Evolutionary conservation across 2,888 invertebrate genomes (phyloP).

Genomic region (Lumbricus terrestris): DNA sequence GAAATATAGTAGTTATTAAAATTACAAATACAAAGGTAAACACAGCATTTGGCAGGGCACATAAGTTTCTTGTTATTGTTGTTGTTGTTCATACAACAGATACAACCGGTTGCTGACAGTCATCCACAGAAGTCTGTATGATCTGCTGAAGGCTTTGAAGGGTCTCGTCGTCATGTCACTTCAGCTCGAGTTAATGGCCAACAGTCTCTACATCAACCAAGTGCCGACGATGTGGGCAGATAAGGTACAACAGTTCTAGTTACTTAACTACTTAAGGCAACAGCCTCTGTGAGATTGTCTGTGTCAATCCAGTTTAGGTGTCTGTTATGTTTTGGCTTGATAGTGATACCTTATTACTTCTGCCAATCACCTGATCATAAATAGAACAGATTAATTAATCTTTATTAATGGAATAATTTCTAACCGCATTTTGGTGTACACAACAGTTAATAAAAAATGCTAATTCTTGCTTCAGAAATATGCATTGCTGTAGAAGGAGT

Average conservation of each 20-base stretch:
- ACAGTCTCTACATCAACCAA: slow-evolving; percentile 68
- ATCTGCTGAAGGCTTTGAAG: slow-evolving; percentile 70
- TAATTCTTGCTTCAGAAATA: too few relatives aligned
- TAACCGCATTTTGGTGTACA: too few relatives aligned
- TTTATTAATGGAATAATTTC: too few relatives aligned
- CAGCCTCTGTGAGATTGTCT: background rate
- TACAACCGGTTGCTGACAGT: slow-evolving; percentile 52
- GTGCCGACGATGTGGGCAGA: slow-evolving; percentile 72
- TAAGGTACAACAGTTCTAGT: slow-evolving; percentile 46
- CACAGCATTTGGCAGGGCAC: background rate
- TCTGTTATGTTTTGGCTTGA: background rate
- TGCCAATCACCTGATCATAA: background rate
- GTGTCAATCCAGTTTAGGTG: background rate
- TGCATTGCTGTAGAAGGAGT: too few relatives aligned
- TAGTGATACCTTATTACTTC: background rate
- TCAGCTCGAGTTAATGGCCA: slow-evolving; percentile 71
- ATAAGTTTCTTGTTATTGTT: background rate
- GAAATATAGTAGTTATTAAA: too few relatives aligned
- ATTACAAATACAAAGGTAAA: background rate
- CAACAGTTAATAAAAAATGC: too few relatives aligned
- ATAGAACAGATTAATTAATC: too few relatives aligned
- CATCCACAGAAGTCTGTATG: slow-evolving; percentile 62
- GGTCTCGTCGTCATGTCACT: slow-evolving; percentile 79
- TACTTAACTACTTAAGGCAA: background rate
- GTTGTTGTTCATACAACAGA: background rate